Evolutionary conservation across 2,113 vertebrate genomes (phyloP).

Genomic region (Hydrolagus affinis): DNA sequence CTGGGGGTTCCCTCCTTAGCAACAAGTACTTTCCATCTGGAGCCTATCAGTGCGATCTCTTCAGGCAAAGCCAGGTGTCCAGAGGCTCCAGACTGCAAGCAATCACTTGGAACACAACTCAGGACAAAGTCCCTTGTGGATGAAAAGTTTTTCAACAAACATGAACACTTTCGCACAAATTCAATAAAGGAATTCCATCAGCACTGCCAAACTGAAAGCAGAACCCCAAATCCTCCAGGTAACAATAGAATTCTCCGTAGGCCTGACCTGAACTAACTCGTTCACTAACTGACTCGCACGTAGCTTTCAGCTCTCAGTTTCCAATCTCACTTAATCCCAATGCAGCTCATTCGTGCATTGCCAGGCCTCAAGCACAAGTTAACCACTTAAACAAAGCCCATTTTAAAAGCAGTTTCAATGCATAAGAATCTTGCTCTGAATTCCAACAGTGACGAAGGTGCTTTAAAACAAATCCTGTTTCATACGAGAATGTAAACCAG

Average conservation of each 20-base stretch:
- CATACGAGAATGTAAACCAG: background rate
- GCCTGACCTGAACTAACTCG: no score
- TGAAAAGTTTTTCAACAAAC: background rate
- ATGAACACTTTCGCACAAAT: background rate
- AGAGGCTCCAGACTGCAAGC: background rate
- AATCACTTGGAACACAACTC: background rate
- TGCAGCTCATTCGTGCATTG: background rate
- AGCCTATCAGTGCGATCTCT: constrained; percentile 24
- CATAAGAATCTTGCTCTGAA: background rate
- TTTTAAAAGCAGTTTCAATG: background rate
- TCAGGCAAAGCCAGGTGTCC: constrained; percentile 18
- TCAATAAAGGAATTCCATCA: background rate
- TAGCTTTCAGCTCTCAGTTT: background rate
- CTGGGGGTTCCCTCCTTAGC: constrained; percentile 19
- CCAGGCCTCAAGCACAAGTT: constrained; percentile 26
- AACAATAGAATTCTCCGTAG: background rate
- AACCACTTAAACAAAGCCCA: constrained; percentile 10
- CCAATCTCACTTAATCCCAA: constrained; percentile 5
- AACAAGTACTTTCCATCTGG: constrained; percentile 16
- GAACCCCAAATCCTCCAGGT: background rate
- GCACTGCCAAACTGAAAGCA: background rate
- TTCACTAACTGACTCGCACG: no score
- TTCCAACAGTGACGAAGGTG: background rate
- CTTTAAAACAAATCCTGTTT: background rate
- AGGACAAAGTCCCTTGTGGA: background rate